These are phyloP conservation scores for Phragmatobia fuliginosa DNA, from an alignment of 2,888 invertebrate species.

Conservation along the genomic window DNA sequence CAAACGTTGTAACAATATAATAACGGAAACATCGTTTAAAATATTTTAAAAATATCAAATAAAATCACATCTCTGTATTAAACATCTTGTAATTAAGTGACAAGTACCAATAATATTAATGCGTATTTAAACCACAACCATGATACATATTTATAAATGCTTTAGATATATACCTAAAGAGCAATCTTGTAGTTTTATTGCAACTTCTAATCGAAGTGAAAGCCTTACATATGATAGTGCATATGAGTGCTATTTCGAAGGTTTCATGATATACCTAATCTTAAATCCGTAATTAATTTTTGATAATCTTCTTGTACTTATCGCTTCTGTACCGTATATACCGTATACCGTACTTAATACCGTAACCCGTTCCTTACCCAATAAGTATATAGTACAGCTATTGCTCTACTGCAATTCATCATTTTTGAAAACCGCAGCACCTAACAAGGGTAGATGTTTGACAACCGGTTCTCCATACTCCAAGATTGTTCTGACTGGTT, in stretches of 20 bases:
- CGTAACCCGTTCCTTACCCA: background rate
- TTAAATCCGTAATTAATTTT: background rate
- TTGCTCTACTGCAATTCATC: background rate
- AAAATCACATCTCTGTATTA: too few relatives aligned
- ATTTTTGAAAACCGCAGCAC: constrained; percentile 62
- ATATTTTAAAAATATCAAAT: too few relatives aligned
- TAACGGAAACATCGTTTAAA: too few relatives aligned
- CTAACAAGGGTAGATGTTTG: constrained; percentile 72
- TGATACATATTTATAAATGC: too few relatives aligned
- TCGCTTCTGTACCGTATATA: background rate
- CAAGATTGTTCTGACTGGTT: constrained; percentile 62
- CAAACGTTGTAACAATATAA: too few relatives aligned
- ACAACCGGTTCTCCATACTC: constrained; percentile 69
- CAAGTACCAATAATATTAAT: background rate
- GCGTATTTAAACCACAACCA: background rate
- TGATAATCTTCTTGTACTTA: background rate
- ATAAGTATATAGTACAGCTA: background rate
- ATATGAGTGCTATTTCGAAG: too few relatives aligned
- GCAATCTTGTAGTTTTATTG: background rate
- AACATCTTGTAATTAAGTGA: too few relatives aligned
- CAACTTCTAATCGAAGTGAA: too few relatives aligned
- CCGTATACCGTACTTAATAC: too few relatives aligned
- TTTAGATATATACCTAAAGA: background rate
- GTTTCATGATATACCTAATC: background rate
- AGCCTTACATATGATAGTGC: too few relatives aligned